Conservation (phyloP, 2,113 vertebrate genomes). For the Podilymbus podiceps region DNA sequence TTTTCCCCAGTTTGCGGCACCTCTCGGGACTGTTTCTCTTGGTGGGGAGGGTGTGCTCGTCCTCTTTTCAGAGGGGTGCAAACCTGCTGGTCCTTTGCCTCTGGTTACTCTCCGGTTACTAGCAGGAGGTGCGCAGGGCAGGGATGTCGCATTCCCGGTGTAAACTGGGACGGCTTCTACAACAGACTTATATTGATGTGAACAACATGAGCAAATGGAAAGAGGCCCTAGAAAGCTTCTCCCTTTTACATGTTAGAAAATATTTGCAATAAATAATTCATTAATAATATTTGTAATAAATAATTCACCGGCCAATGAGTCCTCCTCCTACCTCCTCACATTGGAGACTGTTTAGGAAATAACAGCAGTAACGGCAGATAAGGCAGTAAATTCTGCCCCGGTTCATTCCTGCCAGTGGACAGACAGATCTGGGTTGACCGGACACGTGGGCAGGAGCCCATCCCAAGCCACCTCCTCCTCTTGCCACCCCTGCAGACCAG, state of each 20-base stretch:
- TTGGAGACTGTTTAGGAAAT: background rate
- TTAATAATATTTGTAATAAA: slow-evolving; percentile 51
- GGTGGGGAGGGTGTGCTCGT: background rate
- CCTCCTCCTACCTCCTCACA: background rate
- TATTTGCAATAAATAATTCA: slow-evolving; percentile 44
- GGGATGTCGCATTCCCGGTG: background rate
- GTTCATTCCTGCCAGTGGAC: background rate
- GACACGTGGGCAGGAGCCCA: accelerated
- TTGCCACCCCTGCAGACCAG: background rate
- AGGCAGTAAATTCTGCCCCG: background rate
- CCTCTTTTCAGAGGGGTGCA: background rate
- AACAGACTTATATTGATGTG: background rate
- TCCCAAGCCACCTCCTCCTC: background rate
- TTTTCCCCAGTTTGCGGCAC: slow-evolving; percentile 48
- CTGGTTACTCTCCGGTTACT: slow-evolving; percentile 18
- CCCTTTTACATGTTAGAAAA: background rate
- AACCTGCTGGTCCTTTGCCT: background rate
- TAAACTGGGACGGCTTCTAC: background rate
- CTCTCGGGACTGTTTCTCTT: slow-evolving; percentile 18
- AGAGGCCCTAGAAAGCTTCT: background rate
- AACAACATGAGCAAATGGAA: background rate
- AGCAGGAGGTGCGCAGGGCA: background rate
- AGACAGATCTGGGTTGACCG: background rate
- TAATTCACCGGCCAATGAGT: slow-evolving; percentile 25
- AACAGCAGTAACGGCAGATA: background rate